These are phyloP conservation scores for Gadus macrocephalus DNA, from an alignment of 2,113 vertebrate genomes.

Conservation along the genomic window DNA sequence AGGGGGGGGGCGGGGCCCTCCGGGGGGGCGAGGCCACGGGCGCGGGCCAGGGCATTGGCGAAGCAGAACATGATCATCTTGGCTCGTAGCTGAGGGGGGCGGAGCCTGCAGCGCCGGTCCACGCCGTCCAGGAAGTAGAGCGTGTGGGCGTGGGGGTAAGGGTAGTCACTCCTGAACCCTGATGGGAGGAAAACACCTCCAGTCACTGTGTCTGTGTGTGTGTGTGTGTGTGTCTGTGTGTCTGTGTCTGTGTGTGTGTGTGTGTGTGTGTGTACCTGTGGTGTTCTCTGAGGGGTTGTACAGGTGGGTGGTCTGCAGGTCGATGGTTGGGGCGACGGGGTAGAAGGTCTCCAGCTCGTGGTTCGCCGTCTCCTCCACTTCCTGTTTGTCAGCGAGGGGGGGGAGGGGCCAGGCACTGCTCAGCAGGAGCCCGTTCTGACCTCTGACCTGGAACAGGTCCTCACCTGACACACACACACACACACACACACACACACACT, in stretches of 20 bases:
- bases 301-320: constrained; percentile 70
- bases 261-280: constrained; percentile 1
- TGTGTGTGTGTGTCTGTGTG: neutral
- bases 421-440: constrained; percentile 73
- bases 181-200: neutral
- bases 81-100: constrained; percentile 77
- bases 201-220: neutral
- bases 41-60: constrained; percentile 80
- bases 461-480: constrained; percentile 69
- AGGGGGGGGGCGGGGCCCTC: constrained; percentile 45
- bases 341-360: constrained; percentile 80
- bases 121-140: constrained; percentile 74
- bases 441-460: constrained; percentile 81
- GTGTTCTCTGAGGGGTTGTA: constrained; percentile 73
- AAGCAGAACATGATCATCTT: constrained; percentile 88
- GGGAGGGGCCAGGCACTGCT: constrained; percentile 76
- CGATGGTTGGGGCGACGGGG: constrained; percentile 85
- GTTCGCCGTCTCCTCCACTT: constrained; percentile 73
- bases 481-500: too few relatives aligned
- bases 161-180: constrained; percentile 80
- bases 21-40: constrained; percentile 64
- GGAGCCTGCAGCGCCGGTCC: constrained; percentile 52
- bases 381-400: constrained; percentile 72
- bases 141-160: constrained; percentile 82
- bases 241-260: neutral